Conservation (phyloP, 1,140 invertebrate species). For the Melitaea cinxia region DNA sequence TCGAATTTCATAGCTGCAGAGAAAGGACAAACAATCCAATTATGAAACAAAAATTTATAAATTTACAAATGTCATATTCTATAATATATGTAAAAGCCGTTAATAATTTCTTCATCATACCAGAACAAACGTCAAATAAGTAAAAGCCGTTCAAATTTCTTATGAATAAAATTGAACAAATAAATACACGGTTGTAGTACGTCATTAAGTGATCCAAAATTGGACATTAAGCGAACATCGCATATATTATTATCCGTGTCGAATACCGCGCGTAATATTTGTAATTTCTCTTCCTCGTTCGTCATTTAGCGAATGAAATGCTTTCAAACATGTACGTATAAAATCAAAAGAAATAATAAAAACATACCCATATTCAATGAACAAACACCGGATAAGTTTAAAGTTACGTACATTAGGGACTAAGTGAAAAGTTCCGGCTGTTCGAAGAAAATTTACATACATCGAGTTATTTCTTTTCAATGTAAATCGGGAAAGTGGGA, state of each 20-base stretch:
- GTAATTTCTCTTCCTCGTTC: slow-evolving; percentile 25
- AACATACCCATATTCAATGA: neutral
- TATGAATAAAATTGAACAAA: neutral
- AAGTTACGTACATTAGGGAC: neutral
- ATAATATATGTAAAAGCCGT: too few species aligned
- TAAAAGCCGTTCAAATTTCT: neutral
- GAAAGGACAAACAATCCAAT: too few species aligned
- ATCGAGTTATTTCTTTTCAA: too few species aligned
- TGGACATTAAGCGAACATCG: slow-evolving; percentile 11
- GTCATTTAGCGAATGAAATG: slow-evolving; percentile 23
- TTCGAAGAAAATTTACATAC: neutral
- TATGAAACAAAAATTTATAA: too few species aligned
- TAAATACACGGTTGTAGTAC: neutral
- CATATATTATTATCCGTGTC: slow-evolving; percentile 19
- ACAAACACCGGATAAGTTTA: slow-evolving; percentile 19
- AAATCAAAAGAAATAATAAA: slow-evolving; percentile 11
- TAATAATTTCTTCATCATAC: too few species aligned
- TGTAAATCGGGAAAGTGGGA: too few species aligned
- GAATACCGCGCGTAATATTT: slow-evolving; percentile 36
- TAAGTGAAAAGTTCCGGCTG: neutral
- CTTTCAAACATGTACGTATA: slow-evolving; percentile 13
- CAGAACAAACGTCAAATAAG: neutral
- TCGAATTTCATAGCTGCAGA: too few species aligned
- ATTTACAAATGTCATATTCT: too few species aligned
- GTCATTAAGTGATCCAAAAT: neutral